Evolutionary conservation across 2,113 vertebrate genomes (phyloP).

Genomic region (Dipodomys ordii): DNA sequence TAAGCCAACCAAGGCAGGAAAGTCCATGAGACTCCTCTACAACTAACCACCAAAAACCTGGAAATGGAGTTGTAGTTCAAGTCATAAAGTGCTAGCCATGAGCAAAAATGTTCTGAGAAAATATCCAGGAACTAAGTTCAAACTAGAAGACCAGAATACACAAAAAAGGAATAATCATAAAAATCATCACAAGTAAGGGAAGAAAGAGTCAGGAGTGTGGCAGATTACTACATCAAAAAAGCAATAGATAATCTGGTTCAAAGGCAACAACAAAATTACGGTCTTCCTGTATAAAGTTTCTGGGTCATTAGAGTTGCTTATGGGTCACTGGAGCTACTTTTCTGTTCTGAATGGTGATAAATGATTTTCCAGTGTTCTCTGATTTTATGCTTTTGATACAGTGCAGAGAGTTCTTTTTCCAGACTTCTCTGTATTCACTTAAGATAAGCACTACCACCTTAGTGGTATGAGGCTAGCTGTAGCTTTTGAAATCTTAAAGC

Average conservation of each 20-base stretch:
- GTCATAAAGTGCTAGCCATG: no score
- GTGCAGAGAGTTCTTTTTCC: not conserved
- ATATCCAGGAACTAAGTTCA: no score
- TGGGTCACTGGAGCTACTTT: constrained; percentile 23
- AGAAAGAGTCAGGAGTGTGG: not conserved
- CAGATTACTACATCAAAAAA: constrained; percentile 13
- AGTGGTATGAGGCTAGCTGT: not conserved
- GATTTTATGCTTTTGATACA: constrained; percentile 35
- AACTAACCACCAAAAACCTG: no score
- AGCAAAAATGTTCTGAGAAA: no score
- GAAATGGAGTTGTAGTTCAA: no score
- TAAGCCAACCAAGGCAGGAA: no score
- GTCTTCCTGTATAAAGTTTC: not conserved
- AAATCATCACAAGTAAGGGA: not conserved
- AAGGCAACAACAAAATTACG: not conserved
- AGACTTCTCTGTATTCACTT: not conserved
- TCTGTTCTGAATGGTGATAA: constrained; percentile 41
- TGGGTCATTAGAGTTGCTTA: constrained; percentile 10
- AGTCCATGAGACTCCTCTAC: no score
- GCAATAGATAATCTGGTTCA: not conserved
- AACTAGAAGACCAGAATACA: no score
- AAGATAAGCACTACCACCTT: not conserved
- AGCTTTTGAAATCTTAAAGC: not conserved
- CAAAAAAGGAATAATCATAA: not conserved
- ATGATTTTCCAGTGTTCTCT: constrained; percentile 30